phyloP scores from a whole-genome alignment of 2,113 vertebrate genomes.

The Microcebus lehilahytsara region DNA sequence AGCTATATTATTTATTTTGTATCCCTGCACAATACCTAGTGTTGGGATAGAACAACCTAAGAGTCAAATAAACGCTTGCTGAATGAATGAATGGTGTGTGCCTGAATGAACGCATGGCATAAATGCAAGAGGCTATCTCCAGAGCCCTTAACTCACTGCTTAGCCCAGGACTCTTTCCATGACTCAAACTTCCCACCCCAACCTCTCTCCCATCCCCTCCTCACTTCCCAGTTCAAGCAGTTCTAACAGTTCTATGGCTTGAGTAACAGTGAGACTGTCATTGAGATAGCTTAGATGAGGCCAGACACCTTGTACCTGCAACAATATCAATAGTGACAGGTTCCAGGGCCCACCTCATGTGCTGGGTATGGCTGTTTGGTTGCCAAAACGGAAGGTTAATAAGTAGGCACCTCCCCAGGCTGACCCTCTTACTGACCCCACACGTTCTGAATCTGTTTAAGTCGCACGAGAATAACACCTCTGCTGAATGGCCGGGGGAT shows the following conservation, averaged over 20 bases:
- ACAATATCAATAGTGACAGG: constrained; percentile 61
- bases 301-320: neutral
- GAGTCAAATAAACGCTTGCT: neutral
- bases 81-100: neutral
- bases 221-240: neutral
- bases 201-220: neutral
- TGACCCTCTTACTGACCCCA: constrained; percentile 76
- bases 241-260: neutral
- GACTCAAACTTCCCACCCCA: neutral
- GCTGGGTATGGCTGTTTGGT: neutral
- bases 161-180: neutral
- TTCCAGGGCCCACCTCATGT: constrained; percentile 11
- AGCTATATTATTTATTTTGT: neutral
- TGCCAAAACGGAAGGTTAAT: constrained; percentile 74
- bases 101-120: neutral
- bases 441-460: constrained; percentile 75
- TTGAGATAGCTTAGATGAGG: constrained; percentile 21
- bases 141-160: neutral
- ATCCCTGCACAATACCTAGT: neutral
- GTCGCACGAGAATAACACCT: constrained; percentile 72
- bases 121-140: neutral
- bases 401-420: constrained; percentile 63
- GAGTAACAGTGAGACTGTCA: constrained; percentile 1
- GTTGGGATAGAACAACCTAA: neutral
- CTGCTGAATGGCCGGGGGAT: constrained; percentile 74